phyloP scores from a whole-genome alignment of 2,888 invertebrate species.

The Leptopilina syphax region DNA sequence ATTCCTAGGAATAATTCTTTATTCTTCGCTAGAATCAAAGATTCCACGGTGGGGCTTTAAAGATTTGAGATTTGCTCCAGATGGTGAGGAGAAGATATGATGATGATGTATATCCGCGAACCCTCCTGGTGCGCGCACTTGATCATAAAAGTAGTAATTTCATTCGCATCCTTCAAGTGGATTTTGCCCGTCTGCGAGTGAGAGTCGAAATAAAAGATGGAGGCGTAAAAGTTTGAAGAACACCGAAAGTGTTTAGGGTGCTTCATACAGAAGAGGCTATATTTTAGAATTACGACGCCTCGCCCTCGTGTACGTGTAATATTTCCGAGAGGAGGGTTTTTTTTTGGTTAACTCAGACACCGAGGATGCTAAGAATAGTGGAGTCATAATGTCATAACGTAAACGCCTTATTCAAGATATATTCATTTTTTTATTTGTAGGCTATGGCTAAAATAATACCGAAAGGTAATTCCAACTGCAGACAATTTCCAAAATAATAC shows the following conservation, averaged over 20 bases:
- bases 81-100: background rate
- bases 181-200: slow-evolving; percentile 7
- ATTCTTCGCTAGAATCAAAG: too few relatives aligned
- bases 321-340: too few relatives aligned
- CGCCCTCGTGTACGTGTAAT: slow-evolving; percentile 40
- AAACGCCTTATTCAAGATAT: slow-evolving; percentile 7
- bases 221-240: slow-evolving; percentile 63
- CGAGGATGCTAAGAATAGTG: slow-evolving; percentile 16
- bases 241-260: slow-evolving; percentile 55
- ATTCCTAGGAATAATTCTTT: too few relatives aligned
- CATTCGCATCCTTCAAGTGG: slow-evolving; percentile 35
- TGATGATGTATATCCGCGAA: too few relatives aligned
- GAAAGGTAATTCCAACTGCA: too few relatives aligned
- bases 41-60: background rate
- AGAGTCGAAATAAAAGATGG: slow-evolving; percentile 51
- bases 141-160: slow-evolving; percentile 35
- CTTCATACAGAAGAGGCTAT: slow-evolving; percentile 59
- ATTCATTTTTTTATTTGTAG: background rate
- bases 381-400: slow-evolving; percentile 29
- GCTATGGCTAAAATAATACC: background rate
- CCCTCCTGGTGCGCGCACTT: background rate
- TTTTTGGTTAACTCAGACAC: slow-evolving; percentile 16
- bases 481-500: too few relatives aligned
- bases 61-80: slow-evolving; percentile 8
- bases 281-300: slow-evolving; percentile 66